Base-by-base conservation (phyloP, 2,888 invertebrate genomes). In the Sesia bembeciformis region DNA sequence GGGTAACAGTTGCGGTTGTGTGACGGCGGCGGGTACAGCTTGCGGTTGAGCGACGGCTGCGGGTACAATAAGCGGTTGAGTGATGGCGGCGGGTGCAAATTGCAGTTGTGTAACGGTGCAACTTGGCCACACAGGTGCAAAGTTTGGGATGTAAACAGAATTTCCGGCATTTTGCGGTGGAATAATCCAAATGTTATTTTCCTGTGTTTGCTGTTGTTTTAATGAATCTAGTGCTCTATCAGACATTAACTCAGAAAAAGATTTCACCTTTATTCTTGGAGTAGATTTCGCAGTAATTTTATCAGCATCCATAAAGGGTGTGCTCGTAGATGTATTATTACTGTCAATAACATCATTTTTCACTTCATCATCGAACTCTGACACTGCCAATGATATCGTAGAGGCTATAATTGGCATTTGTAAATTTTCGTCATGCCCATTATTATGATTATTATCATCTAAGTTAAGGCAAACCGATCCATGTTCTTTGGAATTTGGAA, bases 221-320 rank as follows among this genome's bases (percentile, higher is more conserved):
- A 42, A 6, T 6, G 5, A 6, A 42, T 42, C 7, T 49, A 49
- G 4, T 39, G 50, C 23, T 6, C 62, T 68, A 53, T 68, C 65
- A 2, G 84, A 69, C 85, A 87, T 81, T 52, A 88, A 67, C 59
- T 87, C 84, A 8, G 81, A 70, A 42, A 66, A 76, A 42, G 84
- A 76, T 62, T 87, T 88, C 0, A 88, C 84, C 74, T 87, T 88
- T 53, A 88, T 85, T 63, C 81, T 72, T 5, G 84, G 83, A 4
- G 57, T 53, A 49, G 60, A 56, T 52, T 58, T 60, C 39, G 63
- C 62, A 54, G 52, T 57, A 52, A 0, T 40, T 52, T 39, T 52
- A 5, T 23, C 23, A 23, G 23, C 23, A 23, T 23, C 2, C 23
- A 23, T 23, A 2, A 2, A 23, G 23, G 23, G 2, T 4, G 40